phyloP scores from a whole-genome alignment of 2,888 invertebrate species.

The Ptilodon capucinus region DNA sequence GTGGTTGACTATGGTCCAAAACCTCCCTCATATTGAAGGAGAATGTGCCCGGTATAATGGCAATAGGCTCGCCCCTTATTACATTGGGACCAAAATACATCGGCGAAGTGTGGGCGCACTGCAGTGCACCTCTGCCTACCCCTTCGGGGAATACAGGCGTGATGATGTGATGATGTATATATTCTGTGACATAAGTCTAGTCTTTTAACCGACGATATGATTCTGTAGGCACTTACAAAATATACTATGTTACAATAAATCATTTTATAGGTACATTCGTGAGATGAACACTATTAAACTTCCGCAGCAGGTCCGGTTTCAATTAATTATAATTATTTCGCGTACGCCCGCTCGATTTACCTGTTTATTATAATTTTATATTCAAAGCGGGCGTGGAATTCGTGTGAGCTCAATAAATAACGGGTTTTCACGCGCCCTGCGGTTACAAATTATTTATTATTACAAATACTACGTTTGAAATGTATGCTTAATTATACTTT shows the following conservation, averaged over 20 bases:
- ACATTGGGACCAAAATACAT: too few relatives aligned
- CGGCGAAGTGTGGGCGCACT: too few relatives aligned
- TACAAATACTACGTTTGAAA: conserved; percentile 7
- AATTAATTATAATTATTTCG: conserved; percentile 4
- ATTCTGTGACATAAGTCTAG: too few relatives aligned
- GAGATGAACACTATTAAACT: neutral
- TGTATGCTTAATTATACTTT: neutral
- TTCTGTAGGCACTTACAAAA: too few relatives aligned
- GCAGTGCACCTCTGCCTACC: too few relatives aligned
- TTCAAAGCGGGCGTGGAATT: conserved; percentile 12
- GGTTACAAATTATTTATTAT: conserved; percentile 26
- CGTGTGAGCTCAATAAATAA: conserved; percentile 19
- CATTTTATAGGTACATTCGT: neutral
- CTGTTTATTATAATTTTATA: conserved; percentile 7
- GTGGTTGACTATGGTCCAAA: too few relatives aligned
- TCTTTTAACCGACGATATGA: too few relatives aligned
- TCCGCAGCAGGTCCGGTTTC: conserved; percentile 7
- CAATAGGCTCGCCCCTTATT: too few relatives aligned
- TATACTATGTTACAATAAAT: neutral
- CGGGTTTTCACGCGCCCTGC: conserved; percentile 23
- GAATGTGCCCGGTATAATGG: too few relatives aligned
- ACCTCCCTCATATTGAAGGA: too few relatives aligned
- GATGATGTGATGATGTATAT: too few relatives aligned
- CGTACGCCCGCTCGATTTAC: conserved; percentile 7
- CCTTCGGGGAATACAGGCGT: too few relatives aligned